These are phyloP conservation scores for Delphinus delphis DNA, from an alignment of 2,113 vertebrate species.

Conservation along the genomic window DNA sequence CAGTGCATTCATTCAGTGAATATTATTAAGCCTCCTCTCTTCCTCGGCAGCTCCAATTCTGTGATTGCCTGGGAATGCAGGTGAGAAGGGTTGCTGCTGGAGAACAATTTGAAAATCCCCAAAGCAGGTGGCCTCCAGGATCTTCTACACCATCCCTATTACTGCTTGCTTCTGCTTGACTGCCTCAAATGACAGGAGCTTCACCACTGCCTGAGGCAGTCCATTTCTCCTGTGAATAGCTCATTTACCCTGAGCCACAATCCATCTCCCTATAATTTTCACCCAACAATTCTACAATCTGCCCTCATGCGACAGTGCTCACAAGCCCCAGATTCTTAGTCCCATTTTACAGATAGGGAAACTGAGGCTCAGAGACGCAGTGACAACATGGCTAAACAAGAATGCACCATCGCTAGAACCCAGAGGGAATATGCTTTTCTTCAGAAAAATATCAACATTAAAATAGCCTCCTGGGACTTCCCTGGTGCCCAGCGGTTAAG, in stretches of 20 bases:
- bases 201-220: not conserved
- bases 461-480: not conserved
- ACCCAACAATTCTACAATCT: not conserved
- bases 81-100: not conserved
- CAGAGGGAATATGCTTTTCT: not conserved
- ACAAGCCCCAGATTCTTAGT: not conserved
- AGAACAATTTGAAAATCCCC: not conserved
- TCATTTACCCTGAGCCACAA: not conserved
- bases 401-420: not conserved
- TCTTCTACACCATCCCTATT: too few species aligned
- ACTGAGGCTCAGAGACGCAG: not conserved
- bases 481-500: too few species aligned
- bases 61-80: not conserved
- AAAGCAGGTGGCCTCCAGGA: not conserved
- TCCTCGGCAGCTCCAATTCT: not conserved
- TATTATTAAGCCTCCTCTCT: not conserved
- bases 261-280: not conserved
- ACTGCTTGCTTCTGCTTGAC: not conserved
- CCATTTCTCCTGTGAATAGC: not conserved
- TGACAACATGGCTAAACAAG: not conserved
- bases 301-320: not conserved
- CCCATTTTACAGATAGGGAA: not conserved
- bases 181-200: not conserved
- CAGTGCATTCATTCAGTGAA: not conserved
- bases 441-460: not conserved